Conservation (phyloP, 2,113 vertebrate species). For the Arvicanthis niloticus region DNA sequence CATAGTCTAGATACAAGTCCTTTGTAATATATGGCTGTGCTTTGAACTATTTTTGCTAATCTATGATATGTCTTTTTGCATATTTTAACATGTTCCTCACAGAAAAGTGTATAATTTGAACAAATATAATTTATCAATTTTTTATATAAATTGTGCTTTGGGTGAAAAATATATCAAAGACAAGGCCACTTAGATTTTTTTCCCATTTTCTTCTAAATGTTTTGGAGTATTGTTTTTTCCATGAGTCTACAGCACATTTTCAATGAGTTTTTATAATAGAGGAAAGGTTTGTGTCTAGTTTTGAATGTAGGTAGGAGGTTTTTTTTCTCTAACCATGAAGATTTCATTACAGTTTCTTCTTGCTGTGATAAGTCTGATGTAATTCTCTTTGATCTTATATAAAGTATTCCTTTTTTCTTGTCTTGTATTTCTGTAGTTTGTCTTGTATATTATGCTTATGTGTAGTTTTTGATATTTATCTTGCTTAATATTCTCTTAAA, state of each 20-base stretch:
- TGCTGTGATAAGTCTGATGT: not conserved
- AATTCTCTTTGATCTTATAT: constrained; percentile 49
- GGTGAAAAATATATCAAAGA: constrained; percentile 3
- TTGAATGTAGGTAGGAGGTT: not conserved
- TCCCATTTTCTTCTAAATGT: constrained; percentile 24
- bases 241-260: constrained; percentile 37
- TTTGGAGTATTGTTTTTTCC: constrained; percentile 5
- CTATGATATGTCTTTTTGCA: constrained; percentile 8
- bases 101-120: constrained; percentile 56
- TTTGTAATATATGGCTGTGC: constrained; percentile 4
- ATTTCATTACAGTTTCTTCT: constrained; percentile 46
- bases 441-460: constrained; percentile 3
- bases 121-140: not conserved
- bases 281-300: constrained; percentile 37
- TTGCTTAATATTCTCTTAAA: constrained; percentile 15
- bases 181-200: not conserved
- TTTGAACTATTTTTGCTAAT: constrained; percentile 42
- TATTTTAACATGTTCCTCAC: constrained; percentile 38
- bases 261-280: constrained; percentile 34
- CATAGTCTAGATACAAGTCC: not conserved
- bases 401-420: constrained; percentile 30
- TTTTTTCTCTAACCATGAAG: not conserved
- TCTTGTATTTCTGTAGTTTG: constrained; percentile 45
- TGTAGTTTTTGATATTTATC: not conserved
- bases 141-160: constrained; percentile 12